Conservation (phyloP, 2,888 invertebrate genomes). For the Lasiommata megera region DNA sequence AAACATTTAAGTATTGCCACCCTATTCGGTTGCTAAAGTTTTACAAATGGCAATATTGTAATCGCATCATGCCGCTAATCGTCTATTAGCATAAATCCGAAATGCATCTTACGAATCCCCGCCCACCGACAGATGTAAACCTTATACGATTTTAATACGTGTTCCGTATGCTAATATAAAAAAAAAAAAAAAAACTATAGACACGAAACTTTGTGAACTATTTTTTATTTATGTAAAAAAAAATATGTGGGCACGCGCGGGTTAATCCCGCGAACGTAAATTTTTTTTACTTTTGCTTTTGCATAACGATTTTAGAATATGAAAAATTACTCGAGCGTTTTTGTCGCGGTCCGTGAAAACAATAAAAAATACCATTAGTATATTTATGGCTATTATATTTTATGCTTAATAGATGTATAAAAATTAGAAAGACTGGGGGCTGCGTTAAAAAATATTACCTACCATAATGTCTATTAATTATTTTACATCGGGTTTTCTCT, state of each 20-base stretch:
- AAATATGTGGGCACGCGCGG: constrained; percentile 71
- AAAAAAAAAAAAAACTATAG: constrained; percentile 27
- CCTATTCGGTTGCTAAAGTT: constrained; percentile 17
- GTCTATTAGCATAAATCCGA: constrained; percentile 66
- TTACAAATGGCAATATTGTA: constrained; percentile 21
- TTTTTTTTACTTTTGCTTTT: constrained; percentile 22
- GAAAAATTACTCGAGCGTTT: constrained; percentile 30
- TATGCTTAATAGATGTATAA: no score
- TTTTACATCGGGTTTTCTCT: no score
- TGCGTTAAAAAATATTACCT: no score
- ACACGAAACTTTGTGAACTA: constrained; percentile 46
- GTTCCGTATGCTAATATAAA: constrained; percentile 64
- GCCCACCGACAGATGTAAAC: constrained; percentile 67
- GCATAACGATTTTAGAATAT: constrained; percentile 32
- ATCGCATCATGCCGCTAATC: constrained; percentile 41
- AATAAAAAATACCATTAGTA: background rate
- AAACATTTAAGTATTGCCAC: background rate
- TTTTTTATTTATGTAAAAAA: constrained; percentile 54
- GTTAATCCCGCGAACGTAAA: constrained; percentile 31
- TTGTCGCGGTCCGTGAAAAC: constrained; percentile 9
- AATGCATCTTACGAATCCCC: constrained; percentile 53
- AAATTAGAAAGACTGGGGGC: no score
- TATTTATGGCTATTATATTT: background rate
- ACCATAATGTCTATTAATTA: no score
- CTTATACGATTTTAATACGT: constrained; percentile 51